Evolutionary conservation across 2,113 vertebrate species (phyloP).

Genomic region (crab-eating macaque (Macaca fascicularis)): DNA sequence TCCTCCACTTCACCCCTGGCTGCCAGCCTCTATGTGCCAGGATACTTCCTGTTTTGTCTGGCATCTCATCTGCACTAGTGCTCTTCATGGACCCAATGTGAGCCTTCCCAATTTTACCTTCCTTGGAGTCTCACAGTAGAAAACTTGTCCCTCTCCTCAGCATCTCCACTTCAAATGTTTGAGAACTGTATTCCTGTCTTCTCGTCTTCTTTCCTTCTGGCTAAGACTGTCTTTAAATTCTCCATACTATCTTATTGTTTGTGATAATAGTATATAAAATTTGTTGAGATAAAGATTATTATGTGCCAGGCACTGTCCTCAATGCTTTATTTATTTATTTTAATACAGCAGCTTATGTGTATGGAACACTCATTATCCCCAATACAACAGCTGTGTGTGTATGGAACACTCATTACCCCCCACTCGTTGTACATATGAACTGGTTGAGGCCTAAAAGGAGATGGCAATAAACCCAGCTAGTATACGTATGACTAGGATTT

Average conservation of each 20-base stretch:
- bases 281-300: neutral
- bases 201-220: neutral
- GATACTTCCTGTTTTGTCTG: fast-evolving
- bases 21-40: neutral
- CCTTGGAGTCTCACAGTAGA: neutral
- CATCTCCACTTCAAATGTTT: neutral
- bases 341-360: too few species aligned
- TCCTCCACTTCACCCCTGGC: neutral
- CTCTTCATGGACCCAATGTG: neutral
- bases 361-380: neutral
- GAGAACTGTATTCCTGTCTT: neutral
- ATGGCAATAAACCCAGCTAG: too few species aligned
- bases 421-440: neutral
- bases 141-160: neutral
- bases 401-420: neutral
- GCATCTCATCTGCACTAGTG: neutral
- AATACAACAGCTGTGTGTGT: too few species aligned
- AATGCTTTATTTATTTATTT: neutral
- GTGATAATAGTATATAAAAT: neutral
- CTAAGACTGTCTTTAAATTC: neutral
- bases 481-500: neutral
- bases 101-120: neutral
- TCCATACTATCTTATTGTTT: neutral
- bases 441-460: neutral
- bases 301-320: neutral